Evolutionary conservation across 2,888 invertebrate species (phyloP), one percentile per base, ranked within the genome.

Genomic region (Eretmocerus hayati): DNA sequence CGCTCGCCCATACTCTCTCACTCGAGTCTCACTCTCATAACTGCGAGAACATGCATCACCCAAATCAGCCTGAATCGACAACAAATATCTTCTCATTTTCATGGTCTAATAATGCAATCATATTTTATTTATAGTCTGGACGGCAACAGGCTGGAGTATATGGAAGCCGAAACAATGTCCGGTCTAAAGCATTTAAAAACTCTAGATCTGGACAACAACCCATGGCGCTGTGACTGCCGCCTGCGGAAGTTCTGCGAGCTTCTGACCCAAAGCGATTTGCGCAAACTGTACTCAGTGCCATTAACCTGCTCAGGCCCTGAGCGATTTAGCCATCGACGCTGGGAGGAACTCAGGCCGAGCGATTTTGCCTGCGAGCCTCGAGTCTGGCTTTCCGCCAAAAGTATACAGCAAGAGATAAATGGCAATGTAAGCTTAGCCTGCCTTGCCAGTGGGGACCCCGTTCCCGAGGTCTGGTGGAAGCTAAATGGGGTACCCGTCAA

Each of bases 181-280:
- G 84, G 85, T 52, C 77, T 90, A 64, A 79, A 81, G 32, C 84
- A 84, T 59, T 76, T 92, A 51, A 90, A 90, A 72, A 87, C 88
- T 2, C 75, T 92, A 26, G 81, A 83, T 11, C 71, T 92, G 44
- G 87, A 89, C 56, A 86, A 86, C 23, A 93, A 93, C 71, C 90
- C 87, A 5, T 93, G 92, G 92, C 80, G 80, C 63, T 93, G 93
- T 69, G 90, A 93, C 69, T 93, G 93, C 71, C 81, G 85, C 56
- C 72, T 93, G 50, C 80, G 90, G 43, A 85, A 85, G 50, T 88
- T 92, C 61, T 81, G 90, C 50, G 83, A 83, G 59, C 91, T 91
- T 90, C 83, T 90, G 66, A 44, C 56, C 2, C 55, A 59, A 2
- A 55, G 58, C 3, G 56, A 59, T 11, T 78, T 81, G 43, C 84